Evolutionary conservation across 2,888 invertebrate species (phyloP), one percentile per base, ranked within the genome.

Genomic region (Odontothrips loti): DNA sequence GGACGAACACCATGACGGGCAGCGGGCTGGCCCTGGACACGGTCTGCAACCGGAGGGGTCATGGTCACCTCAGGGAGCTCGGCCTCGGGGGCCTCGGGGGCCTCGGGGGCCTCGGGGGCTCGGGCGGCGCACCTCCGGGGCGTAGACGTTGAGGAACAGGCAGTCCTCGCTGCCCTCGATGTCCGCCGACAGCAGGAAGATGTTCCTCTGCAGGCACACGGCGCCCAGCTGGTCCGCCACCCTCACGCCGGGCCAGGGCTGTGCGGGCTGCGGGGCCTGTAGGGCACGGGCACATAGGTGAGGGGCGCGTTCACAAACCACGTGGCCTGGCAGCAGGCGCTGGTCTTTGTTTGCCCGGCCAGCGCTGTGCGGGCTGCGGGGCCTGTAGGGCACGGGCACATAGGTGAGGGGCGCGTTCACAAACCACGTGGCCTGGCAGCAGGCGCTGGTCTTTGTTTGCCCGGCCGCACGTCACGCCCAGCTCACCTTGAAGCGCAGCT

Each of bases 151-250:
- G 68, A 27, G 11, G 68, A 23, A 75, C 27, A 75, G 68, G 27
- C 68, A 75, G 68, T 75, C 68, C 68, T 75, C 68, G 68, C 68
- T 75, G 68, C 68, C 68, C 9, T 75, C 68, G 4, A 17, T 6
- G 27, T 12, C 1, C 23, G 12, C 27, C 27, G 12, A 10, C 23
- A 4, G 11, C 27, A 11, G n/a, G 27, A 23, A 27, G 68, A 75
- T 10, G 27, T 23, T 1, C 10, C 27, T 23, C 68, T 75, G 68
- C 23, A 27, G 27, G 68, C 68, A 75, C 11, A 23, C 10, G 23
- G 68, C 23, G 27, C 68, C 27, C 8, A 27, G 27, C 68, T 27
- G n/a, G 68, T 75, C 23, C 10, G 68, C 68, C 23, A 27, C 23
- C 23, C 8, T n/a, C 3, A 23, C 68, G 10, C 68, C 27, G 68